These are phyloP conservation scores for Pseudolaguvia tuberculata DNA, from an alignment of 2,113 vertebrate genomes.

Conservation along the genomic window DNA sequence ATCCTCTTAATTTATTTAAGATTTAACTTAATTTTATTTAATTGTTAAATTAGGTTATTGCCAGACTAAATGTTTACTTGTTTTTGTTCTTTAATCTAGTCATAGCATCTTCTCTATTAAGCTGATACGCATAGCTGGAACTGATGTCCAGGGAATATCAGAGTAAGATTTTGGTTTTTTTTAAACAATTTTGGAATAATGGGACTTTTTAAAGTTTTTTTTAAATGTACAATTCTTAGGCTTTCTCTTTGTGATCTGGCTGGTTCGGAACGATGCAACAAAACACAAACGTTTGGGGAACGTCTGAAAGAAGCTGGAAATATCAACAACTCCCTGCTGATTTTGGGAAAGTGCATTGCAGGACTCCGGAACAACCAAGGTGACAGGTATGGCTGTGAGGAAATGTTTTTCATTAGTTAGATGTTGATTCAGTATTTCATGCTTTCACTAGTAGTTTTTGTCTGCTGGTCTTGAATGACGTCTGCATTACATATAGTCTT, in stretches of 20 bases:
- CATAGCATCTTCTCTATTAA: constrained; percentile 86
- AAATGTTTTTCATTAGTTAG: background rate
- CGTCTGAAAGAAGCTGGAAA: constrained; percentile 85
- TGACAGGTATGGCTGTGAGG: constrained; percentile 63
- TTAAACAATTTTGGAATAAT: accelerated
- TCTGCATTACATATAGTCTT: background rate
- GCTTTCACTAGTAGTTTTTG: background rate
- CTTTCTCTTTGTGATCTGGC: constrained; percentile 86
- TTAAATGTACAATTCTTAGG: too few species aligned
- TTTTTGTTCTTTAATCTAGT: constrained; percentile 61
- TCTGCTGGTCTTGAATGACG: background rate
- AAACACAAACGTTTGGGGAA: constrained; percentile 80
- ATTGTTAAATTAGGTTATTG: background rate
- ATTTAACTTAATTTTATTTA: too few species aligned
- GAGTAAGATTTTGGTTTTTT: constrained; percentile 64
- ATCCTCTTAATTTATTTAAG: too few species aligned
- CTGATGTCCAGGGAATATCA: constrained; percentile 64
- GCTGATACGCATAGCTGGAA: constrained; percentile 69
- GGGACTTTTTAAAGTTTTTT: too few species aligned
- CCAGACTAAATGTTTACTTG: background rate
- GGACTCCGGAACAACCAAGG: constrained; percentile 77
- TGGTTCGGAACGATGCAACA: constrained; percentile 85
- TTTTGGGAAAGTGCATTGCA: constrained; percentile 84
- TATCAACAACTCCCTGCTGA: constrained; percentile 87
- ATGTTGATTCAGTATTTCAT: background rate